Conservation (phyloP, 2,113 vertebrate species). For the Macrotus californicus region DNA sequence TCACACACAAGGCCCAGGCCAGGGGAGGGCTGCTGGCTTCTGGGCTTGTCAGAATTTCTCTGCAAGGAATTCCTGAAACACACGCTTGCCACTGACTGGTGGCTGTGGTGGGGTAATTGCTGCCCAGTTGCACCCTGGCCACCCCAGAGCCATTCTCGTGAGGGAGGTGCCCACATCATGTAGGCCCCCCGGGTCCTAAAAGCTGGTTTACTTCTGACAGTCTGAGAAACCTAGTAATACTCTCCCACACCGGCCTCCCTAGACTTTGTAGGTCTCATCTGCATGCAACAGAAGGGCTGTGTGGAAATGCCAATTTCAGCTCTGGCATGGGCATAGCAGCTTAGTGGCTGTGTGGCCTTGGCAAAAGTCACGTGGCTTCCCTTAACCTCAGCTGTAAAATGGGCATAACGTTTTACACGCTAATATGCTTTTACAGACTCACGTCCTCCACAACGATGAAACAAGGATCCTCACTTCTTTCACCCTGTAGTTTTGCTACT, state of each 20-base stretch:
- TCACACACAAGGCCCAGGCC: not conserved
- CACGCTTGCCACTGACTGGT: not conserved
- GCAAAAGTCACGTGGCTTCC: not conserved
- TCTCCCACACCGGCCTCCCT: not conserved
- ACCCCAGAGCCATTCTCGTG: not conserved
- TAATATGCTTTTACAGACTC: not conserved
- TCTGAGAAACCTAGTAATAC: not conserved
- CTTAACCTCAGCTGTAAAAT: not conserved
- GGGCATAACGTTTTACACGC: not conserved
- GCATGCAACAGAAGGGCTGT: not conserved
- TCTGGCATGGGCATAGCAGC: not conserved
- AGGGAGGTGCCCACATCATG: not conserved
- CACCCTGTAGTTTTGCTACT: not conserved
- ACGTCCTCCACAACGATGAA: not conserved
- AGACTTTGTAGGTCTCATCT: not conserved
- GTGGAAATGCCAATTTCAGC: not conserved
- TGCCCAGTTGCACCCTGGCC: not conserved
- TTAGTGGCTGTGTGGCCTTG: too few relatives aligned
- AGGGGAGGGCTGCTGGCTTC: not conserved
- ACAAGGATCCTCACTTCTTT: not conserved
- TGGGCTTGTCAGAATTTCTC: not conserved
- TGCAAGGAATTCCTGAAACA: not conserved
- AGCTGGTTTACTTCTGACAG: not conserved
- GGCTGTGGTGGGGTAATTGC: too few relatives aligned
- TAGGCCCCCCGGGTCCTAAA: not conserved